Evolutionary conservation across 2,888 invertebrate genomes (phyloP), one percentile per base, ranked within the genome.

Genomic region (Gryllus longicercus): DNA sequence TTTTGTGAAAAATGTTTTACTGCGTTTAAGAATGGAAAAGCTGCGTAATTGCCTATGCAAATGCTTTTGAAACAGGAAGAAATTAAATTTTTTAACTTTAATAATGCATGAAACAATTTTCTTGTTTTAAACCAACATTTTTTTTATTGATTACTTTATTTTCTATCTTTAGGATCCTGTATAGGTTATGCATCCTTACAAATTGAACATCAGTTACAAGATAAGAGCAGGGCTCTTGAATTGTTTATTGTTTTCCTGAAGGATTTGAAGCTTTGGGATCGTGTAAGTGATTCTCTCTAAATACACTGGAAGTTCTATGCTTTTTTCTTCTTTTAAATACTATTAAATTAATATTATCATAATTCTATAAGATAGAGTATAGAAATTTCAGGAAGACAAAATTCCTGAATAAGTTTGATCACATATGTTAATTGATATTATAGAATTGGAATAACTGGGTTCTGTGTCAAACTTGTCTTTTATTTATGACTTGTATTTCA

Each of bases 151-250:
- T 77, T 77, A 49, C 21, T 38, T 38, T 1, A 38, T 38, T 5
- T 38, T 38, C 38, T 38, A 38, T 38, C 75, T 77, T n/a, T 75
- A 80, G 79, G 74, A 76, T 23, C 90, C 79, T 87, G 90, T 78
- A 87, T 93, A 51, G 93, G 93, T 81, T 92, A 93, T 85, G 93
- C 94, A 23, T 95, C 97, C 3, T 91, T 97, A 88, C 95, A 96
- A 87, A 92, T 96, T 81, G 88, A 92, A 1, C 93, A 94, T 82
- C 97, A 98, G 86, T 88, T 98, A 80, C 92, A 93, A 83, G 96
- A 97, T 86, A 98, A 98, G 88, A 93, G 93, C 85, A 91, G 93
- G 85, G 96, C 95, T 0, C 90, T 95, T 83, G 90, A 92, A 82
- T 90, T 95, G 81, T 95, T 93, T 85, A 87, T 95, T 3, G 90